Evolutionary conservation across 2,888 invertebrate species (phyloP).

Genomic region (Epistrophe eligans): DNA sequence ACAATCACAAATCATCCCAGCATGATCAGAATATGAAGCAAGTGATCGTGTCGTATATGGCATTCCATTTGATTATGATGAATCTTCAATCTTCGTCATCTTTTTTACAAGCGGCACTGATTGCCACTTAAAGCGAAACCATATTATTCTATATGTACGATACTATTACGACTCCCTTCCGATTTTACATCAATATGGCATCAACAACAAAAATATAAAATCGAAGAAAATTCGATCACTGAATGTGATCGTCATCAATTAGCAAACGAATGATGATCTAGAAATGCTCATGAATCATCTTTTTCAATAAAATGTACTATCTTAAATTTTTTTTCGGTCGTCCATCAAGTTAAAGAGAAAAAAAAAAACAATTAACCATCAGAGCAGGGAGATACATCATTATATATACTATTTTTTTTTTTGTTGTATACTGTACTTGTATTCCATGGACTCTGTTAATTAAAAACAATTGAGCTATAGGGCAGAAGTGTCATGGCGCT

Average conservation of each 20-base stretch:
- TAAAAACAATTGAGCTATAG: constrained; percentile 83
- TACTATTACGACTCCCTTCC: constrained; percentile 20
- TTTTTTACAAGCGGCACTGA: constrained; percentile 65
- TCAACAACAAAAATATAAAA: constrained; percentile 20
- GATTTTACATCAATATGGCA: constrained; percentile 17
- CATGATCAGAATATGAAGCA: constrained; percentile 1
- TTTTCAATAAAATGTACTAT: background rate
- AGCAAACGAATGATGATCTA: constrained; percentile 73
- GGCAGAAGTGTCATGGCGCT: constrained; percentile 78
- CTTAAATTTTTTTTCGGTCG: constrained; percentile 4
- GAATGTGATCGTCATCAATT: constrained; percentile 71
- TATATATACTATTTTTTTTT: background rate
- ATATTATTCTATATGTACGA: background rate
- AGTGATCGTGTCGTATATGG: constrained; percentile 47
- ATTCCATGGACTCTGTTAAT: constrained; percentile 79
- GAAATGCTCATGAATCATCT: constrained; percentile 73
- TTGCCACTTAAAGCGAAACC: constrained; percentile 66
- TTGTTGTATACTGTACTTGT: background rate
- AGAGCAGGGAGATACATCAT: constrained; percentile 54
- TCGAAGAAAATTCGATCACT: constrained; percentile 72
- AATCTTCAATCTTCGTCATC: constrained; percentile 73
- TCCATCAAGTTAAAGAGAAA: constrained; percentile 5
- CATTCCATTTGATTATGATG: constrained; percentile 75
- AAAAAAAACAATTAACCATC: constrained; percentile 68
- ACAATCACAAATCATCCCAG: constrained; percentile 17